Evolutionary conservation across 2,113 vertebrate genomes (phyloP).

Genomic region (Notiomystis cincta): DNA sequence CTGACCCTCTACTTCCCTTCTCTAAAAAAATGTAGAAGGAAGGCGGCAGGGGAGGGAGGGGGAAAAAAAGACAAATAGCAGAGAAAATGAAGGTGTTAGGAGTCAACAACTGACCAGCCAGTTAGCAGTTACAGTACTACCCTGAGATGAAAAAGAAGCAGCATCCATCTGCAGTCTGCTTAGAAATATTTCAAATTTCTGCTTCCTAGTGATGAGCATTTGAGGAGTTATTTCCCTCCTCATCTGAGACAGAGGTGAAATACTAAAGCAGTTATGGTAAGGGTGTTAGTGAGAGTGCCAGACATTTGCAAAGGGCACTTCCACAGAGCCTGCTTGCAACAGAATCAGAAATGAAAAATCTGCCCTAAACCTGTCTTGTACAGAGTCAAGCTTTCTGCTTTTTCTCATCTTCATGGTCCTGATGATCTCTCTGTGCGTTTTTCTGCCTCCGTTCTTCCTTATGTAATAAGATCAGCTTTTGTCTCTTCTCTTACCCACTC

Average conservation of each 20-base stretch:
- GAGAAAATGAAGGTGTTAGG: background rate
- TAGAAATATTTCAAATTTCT: background rate
- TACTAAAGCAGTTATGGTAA: background rate
- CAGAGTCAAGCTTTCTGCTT: background rate
- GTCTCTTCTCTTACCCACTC: background rate
- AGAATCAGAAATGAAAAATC: background rate
- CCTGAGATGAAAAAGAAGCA: background rate
- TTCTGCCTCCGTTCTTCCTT: background rate
- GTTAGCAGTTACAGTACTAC: background rate
- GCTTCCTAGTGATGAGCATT: background rate
- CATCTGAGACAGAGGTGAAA: fast-evolving
- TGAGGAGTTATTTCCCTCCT: background rate
- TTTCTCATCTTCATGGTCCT: background rate
- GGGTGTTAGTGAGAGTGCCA: background rate
- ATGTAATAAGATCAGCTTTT: background rate
- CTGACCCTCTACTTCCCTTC: background rate
- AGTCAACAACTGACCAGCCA: background rate
- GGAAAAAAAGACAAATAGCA: background rate
- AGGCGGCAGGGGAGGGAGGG: too few species aligned
- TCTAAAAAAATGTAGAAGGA: background rate
- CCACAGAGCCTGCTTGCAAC: background rate
- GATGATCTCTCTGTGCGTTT: background rate
- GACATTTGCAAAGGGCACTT: background rate
- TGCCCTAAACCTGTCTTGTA: background rate
- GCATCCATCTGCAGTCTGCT: background rate